phyloP scores from a whole-genome alignment of 2,888 invertebrate species.

The Meteorus colon region DNA sequence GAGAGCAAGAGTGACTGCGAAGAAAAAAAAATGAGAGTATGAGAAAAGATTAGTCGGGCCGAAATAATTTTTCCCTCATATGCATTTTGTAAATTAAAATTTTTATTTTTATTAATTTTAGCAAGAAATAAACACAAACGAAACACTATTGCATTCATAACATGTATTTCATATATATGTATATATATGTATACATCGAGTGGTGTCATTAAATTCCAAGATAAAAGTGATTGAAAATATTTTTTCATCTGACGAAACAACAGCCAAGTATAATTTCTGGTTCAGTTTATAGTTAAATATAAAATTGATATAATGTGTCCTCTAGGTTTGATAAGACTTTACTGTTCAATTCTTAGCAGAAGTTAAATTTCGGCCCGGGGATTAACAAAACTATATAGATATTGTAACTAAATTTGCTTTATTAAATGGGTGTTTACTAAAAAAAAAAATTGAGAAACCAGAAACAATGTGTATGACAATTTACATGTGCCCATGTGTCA shows the following conservation, averaged over 20 bases:
- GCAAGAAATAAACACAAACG: not conserved
- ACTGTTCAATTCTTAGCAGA: not conserved
- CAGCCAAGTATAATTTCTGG: slow-evolving; percentile 47
- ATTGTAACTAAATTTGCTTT: slow-evolving; percentile 72
- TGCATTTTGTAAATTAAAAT: slow-evolving; percentile 8
- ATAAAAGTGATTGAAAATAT: slow-evolving; percentile 5
- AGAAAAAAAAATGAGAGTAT: slow-evolving; percentile 2
- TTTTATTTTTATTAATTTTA: slow-evolving; percentile 24
- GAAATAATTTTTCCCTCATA: slow-evolving; percentile 30
- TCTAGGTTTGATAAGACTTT: not conserved
- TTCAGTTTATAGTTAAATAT: slow-evolving; percentile 22
- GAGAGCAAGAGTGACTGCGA: slow-evolving; percentile 16
- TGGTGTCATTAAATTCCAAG: not conserved
- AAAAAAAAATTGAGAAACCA: slow-evolving; percentile 39
- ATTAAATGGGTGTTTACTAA: slow-evolving; percentile 73
- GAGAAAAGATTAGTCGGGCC: slow-evolving; percentile 11
- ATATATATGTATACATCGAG: not conserved
- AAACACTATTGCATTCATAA: not conserved
- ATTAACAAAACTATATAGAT: slow-evolving; percentile 63
- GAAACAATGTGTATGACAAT: not conserved
- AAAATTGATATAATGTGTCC: not conserved
- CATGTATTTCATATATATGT: slow-evolving; percentile 9
- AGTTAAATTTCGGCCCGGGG: slow-evolving; percentile 50
- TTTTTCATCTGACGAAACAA: slow-evolving; percentile 4
- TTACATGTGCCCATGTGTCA: slow-evolving; percentile 7